A percentile compares a stretch with the other conserved stretches of the same genome.
phyloP scores from a whole-genome alignment of 2,113 vertebrate genomes.

The Periophthalmodon schlosseri region DNA sequence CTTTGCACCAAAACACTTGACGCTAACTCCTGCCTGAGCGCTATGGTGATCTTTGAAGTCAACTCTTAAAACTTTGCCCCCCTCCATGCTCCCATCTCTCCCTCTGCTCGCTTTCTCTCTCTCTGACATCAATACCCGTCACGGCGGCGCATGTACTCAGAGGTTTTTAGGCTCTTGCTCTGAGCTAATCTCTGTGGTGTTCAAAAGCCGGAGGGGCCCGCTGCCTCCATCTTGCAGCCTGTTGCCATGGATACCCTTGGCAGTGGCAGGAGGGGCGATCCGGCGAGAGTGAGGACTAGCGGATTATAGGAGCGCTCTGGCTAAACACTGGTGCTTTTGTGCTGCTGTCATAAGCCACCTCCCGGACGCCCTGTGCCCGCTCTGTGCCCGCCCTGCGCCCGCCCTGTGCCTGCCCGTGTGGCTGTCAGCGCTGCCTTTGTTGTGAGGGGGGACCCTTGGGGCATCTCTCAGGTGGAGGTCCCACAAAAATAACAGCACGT shows the following conservation, averaged over 20 bases:
- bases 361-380: constrained; percentile 25
- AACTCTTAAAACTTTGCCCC: constrained; percentile 46
- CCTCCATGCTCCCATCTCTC: background rate
- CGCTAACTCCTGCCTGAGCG: constrained; percentile 18
- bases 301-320: constrained; percentile 54
- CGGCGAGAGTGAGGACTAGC: constrained; percentile 59
- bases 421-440: constrained; percentile 25
- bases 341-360: constrained; percentile 56
- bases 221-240: constrained; percentile 70
- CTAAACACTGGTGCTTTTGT: constrained; percentile 63
- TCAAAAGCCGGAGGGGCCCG: constrained; percentile 68
- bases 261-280: constrained; percentile 51
- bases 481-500: constrained; percentile 21
- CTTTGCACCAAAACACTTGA: background rate
- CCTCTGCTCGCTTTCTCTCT: constrained; percentile 32
- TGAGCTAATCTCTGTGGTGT: constrained; percentile 68
- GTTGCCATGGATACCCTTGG: constrained; percentile 75
- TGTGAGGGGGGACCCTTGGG: constrained; percentile 3
- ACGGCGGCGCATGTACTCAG: constrained; percentile 35
- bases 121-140: constrained; percentile 50
- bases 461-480: constrained; percentile 18
- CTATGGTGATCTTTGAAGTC: constrained; percentile 57
- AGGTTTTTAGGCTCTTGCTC: constrained; percentile 57
- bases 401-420: constrained; percentile 4
- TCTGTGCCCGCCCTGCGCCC: background rate